Evolutionary conservation across 2,797 vertebrate genomes (phyloP).

Genomic region (Hydrocynus forskahlii): DNA sequence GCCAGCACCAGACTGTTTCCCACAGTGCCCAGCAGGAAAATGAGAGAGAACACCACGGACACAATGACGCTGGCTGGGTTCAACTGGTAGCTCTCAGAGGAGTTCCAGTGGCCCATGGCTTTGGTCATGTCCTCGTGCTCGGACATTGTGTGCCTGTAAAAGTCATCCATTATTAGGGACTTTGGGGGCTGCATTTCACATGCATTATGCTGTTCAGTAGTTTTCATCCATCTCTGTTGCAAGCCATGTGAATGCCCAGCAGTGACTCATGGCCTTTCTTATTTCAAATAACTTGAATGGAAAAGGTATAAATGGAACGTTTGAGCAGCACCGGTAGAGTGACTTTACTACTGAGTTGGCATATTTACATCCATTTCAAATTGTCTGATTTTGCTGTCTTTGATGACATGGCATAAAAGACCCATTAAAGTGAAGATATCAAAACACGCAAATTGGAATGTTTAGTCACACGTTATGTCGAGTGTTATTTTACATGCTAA

Average conservation of each 20-base stretch:
- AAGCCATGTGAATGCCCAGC: background rate
- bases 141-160: constrained; percentile 70
- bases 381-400: no score
- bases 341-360: background rate
- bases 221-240: background rate
- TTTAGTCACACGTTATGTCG: no score
- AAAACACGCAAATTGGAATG: no score
- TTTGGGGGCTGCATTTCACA: background rate
- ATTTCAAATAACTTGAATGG: background rate
- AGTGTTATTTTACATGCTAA: no score
- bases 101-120: constrained; percentile 74
- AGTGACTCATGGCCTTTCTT: background rate
- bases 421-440: no score
- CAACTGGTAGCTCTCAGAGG: constrained; percentile 81
- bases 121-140: constrained; percentile 82
- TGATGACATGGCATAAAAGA: no score
- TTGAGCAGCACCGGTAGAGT: background rate
- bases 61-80: constrained; percentile 85
- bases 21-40: constrained; percentile 86
- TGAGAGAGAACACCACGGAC: constrained; percentile 88
- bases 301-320: background rate
- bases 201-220: background rate
- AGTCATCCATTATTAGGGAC: background rate
- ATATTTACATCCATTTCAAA: background rate
- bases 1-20: constrained; percentile 89